phyloP scores from a whole-genome alignment of 2,888 invertebrate genomes.

The Stenichneumon culpator region DNA sequence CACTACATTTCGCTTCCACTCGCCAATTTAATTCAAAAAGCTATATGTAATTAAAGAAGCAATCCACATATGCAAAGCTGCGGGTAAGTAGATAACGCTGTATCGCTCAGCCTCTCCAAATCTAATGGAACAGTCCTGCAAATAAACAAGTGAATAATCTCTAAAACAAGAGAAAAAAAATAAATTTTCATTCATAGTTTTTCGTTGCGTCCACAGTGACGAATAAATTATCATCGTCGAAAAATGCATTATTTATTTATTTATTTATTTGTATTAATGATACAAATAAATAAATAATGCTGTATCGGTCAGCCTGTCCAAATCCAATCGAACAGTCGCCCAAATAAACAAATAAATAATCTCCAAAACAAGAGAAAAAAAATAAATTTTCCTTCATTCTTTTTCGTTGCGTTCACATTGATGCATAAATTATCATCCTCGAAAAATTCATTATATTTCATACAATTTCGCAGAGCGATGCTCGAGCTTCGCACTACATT shows the following conservation, averaged over 20 bases:
- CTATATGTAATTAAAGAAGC: no score
- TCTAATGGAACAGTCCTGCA: no score
- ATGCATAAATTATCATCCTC: not conserved
- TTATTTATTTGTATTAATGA: no score
- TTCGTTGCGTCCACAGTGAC: not conserved
- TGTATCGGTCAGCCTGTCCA: no score
- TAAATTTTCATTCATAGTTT: not conserved
- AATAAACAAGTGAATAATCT: no score
- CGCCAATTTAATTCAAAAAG: constrained; percentile 78
- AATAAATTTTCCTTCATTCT: not conserved
- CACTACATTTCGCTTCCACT: constrained; percentile 69
- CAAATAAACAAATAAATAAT: no score
- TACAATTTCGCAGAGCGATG: not conserved
- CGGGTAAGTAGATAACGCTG: no score
- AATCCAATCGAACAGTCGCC: no score
- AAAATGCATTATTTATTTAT: not conserved
- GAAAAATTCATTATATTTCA: not conserved
- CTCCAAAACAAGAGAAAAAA: not conserved
- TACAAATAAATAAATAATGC: no score
- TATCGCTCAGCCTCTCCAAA: no score
- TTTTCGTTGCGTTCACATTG: not conserved
- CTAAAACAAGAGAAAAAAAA: not conserved
- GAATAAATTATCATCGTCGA: not conserved
- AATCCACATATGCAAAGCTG: no score
- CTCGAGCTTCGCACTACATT: constrained; percentile 58